Evolutionary conservation across 2,113 vertebrate genomes (phyloP), one percentile per base, ranked within the genome.

Genomic region (Mohoua ochrocephala): DNA sequence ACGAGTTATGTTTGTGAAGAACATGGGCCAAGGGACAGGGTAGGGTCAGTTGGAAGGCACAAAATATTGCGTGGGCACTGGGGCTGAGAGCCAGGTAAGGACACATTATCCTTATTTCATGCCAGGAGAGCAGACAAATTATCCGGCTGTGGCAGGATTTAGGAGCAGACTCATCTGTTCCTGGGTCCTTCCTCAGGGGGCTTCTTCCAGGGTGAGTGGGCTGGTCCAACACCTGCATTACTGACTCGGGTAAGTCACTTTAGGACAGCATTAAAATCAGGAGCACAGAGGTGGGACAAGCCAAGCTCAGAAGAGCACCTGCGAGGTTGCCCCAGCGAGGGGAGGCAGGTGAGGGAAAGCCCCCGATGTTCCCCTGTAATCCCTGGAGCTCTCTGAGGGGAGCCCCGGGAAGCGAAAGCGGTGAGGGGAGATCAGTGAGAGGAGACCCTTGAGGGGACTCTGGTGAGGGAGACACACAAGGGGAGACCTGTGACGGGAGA

Each of bases 71-170:
- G 0, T 53, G 53, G 42, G 47, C 4, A 7, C 33, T 45, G n/a
- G 23, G 24, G 52, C 27, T 73, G 57, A 50, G 44, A 17, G 30
- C 33, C 4, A 3, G 6, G 3, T 4, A n/a, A 60, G 61, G 80
- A 47, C 2, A 1, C 0, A 0, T 70, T 53, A 50, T 9, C 41
- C 21, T 11, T 18, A 20, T 54, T 70, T 88, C 56, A 15, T 47
- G 37, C 28, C 68, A 53, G 42, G 16, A 80, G 27, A 20, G 15
- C 4, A 7, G 53, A 28, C 16, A 61, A 39, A 41, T 49, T 15
- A n/a, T 27, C 67, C 47, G 50, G 53, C 52, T 84, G 26, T 27
- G 31, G 57, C 28, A 61, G 52, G 31, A 49, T 53, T 71, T 49
- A 41, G 63, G 59, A 78, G 42, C 35, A 68, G 26, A 21, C 26